Evolutionary conservation across 2,888 invertebrate species (phyloP).

Genomic region (Pseudolycoriella hygida): DNA sequence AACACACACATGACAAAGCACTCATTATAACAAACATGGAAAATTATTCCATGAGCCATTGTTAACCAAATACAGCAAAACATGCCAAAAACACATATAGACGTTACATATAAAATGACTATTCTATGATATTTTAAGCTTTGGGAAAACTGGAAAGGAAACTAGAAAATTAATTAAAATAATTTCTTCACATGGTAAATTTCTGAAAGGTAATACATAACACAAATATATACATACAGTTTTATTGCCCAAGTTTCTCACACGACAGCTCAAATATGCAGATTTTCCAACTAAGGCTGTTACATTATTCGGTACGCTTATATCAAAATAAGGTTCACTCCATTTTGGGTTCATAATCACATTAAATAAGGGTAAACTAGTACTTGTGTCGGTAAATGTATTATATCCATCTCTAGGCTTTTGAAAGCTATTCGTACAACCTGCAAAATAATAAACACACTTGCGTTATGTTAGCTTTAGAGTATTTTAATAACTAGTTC

Average conservation of each 20-base stretch:
- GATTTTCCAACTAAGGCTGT: slow-evolving; percentile 68
- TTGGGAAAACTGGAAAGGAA: not conserved
- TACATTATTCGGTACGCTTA: slow-evolving; percentile 55
- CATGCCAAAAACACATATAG: not conserved
- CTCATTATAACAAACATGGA: no score
- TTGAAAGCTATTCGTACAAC: not conserved
- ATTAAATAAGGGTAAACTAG: slow-evolving; percentile 17
- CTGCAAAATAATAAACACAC: not conserved
- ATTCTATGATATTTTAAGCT: not conserved
- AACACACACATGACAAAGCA: no score
- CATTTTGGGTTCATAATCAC: slow-evolving; percentile 25
- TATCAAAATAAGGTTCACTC: slow-evolving; percentile 53
- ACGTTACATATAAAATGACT: not conserved
- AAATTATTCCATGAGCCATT: not conserved
- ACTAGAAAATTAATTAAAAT: not conserved
- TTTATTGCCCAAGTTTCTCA: slow-evolving; percentile 64
- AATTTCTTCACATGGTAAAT: not conserved
- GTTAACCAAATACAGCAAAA: not conserved
- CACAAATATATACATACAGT: slow-evolving; percentile 40
- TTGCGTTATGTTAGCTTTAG: no score
- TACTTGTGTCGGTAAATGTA: slow-evolving; percentile 3
- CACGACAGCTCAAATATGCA: slow-evolving; percentile 63
- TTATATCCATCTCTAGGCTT: slow-evolving; percentile 4
- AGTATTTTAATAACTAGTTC: no score
- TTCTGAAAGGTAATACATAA: no score